Base-by-base conservation (phyloP, 2,888 invertebrate species). In the Phasia obesa region DNA sequence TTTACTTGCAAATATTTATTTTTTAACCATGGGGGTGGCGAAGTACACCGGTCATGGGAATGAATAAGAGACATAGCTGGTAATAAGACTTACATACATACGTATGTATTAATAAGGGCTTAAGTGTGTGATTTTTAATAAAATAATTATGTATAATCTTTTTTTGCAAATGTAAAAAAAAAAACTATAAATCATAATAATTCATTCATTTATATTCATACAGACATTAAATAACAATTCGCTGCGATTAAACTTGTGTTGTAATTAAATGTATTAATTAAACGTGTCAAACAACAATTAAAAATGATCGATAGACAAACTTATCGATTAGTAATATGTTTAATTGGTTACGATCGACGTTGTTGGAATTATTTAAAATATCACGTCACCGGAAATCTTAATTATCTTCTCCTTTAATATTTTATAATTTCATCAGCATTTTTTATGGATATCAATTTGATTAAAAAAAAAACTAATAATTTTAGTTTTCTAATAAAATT, bases 371-470 rank as follows among this genome's bases (percentile, higher is more conserved):
- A 59, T 31, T 57, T 62, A 53, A 65, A 71, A 35, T 73, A 25
- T 67, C 59, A 69, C 79, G 79, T 80, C 73, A 67, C 21, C 38
- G 44, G 67, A 80, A 55, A 74, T 60, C 67, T 70, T n/a, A 77
- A 70, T 70, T 44, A 62, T 44, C 35, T 42, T 62, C 23, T 35
- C 6, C 19, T 35, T 75, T 38, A 51, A 19, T 13, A 19, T 9
- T 71, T 25, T 47, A 53, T 47, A 49, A 53, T 75, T 75, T 49
- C 15, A 47, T 47, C 19, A 57, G 35, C 21, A 19, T 4, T 23
- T 53, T 23, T 55, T 4, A 23, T 35, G 23, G 15, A 13, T 38
- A 57, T 35, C 17, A 15, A 19, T 60, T 62, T 53, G 13, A 15
- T 23, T 47, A 38, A 11, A 38, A 38, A 38, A 38, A n/a, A n/a